phyloP scores from a whole-genome alignment of 1,140 invertebrate genomes.

The Trinorchestia longiramus region DNA sequence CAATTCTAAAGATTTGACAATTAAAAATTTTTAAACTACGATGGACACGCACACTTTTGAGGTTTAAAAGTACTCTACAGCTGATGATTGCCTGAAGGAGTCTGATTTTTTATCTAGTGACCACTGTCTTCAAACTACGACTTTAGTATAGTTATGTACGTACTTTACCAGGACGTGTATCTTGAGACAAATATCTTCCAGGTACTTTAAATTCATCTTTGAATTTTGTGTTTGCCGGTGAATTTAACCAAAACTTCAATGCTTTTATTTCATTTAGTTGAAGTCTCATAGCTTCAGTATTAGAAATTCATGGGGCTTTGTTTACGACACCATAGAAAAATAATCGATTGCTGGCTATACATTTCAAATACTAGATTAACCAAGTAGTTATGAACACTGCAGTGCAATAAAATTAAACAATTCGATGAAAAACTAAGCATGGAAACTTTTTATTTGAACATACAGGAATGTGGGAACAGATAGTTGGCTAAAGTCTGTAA shows the following conservation, averaged over 20 bases:
- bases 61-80: background rate
- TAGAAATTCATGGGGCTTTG: background rate
- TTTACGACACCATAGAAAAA: background rate
- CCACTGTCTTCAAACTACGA: background rate
- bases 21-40: background rate
- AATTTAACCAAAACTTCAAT: background rate
- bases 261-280: background rate
- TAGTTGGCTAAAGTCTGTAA: background rate
- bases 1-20: background rate
- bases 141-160: background rate
- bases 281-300: background rate
- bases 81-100: background rate
- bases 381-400: no score
- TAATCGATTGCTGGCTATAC: background rate
- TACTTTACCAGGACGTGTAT: background rate
- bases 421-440: background rate
- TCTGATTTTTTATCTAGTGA: background rate
- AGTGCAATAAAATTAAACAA: background rate
- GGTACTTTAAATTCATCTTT: slow-evolving; percentile 11
- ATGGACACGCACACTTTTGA: background rate
- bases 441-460: background rate
- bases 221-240: background rate
- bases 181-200: background rate
- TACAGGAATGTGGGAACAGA: no score
- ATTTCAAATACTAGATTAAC: background rate